A percentile compares a stretch with the other conserved stretches of the same genome.
These are phyloP conservation scores for Cyclura pinguis DNA, from an alignment of 2,797 vertebrate genomes.

Conservation along the genomic window DNA sequence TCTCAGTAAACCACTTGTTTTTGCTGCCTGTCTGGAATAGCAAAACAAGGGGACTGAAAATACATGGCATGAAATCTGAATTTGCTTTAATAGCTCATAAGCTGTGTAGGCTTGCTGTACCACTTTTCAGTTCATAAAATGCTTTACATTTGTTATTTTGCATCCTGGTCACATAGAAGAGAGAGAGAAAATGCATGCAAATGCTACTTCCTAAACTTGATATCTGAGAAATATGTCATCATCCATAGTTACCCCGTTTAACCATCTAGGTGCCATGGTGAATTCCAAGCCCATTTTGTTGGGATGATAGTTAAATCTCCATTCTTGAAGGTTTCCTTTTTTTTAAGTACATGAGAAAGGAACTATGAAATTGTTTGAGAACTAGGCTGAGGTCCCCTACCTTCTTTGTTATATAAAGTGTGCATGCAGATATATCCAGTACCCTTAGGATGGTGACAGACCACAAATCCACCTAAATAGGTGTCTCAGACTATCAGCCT, in stretches of 20 bases:
- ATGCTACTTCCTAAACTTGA: neutral
- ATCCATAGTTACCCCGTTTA: neutral
- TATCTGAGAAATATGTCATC: neutral
- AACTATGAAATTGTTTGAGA: neutral
- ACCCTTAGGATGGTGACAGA: neutral
- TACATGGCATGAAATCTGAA: neutral
- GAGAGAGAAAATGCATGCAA: neutral
- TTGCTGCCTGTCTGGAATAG: neutral
- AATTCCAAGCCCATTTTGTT: neutral
- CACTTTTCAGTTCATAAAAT: neutral
- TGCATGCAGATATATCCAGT: neutral
- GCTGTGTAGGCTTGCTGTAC: neutral
- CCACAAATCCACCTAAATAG: conserved; percentile 7
- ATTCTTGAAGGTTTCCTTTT: neutral
- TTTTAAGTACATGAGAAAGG: neutral
- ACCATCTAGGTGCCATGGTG: neutral
- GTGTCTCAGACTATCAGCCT: neutral
- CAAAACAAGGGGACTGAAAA: neutral
- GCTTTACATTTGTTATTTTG: neutral
- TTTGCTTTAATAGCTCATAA: neutral
- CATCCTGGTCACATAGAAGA: neutral
- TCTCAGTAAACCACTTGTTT: neutral
- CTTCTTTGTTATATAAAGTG: neutral
- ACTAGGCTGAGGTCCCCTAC: neutral
- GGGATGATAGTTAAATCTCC: neutral